Evolutionary conservation across 2,888 invertebrate genomes (phyloP).

Genomic region (Andrena chrysosceles): DNA sequence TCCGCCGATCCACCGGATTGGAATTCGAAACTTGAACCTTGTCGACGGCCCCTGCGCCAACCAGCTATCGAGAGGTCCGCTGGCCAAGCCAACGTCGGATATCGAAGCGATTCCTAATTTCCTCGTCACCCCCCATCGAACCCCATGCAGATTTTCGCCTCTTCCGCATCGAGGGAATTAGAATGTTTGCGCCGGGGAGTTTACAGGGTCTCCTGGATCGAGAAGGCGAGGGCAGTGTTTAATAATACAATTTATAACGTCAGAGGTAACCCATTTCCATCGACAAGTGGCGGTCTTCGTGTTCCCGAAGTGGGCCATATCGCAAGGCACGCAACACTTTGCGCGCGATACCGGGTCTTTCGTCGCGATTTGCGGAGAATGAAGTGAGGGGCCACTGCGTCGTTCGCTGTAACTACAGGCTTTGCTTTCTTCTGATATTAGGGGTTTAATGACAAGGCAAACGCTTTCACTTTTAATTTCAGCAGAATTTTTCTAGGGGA

Average conservation of each 20-base stretch:
- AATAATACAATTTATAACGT: slow-evolving; percentile 35
- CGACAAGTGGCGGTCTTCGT: slow-evolving; percentile 23
- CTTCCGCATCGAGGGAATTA: neutral
- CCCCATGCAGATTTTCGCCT: neutral
- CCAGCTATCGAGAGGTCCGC: slow-evolving; percentile 14
- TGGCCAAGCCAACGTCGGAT: slow-evolving; percentile 1
- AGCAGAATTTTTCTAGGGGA: too few species aligned
- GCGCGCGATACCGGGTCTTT: neutral
- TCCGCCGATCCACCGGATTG: slow-evolving; percentile 62
- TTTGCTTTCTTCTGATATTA: neutral
- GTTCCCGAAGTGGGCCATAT: slow-evolving; percentile 14
- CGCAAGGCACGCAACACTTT: slow-evolving; percentile 35
- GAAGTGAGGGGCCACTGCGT: neutral
- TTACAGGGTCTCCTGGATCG: neutral
- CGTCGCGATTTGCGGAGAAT: slow-evolving; percentile 13
- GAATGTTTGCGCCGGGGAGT: neutral
- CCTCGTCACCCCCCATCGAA: neutral
- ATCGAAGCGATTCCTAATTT: slow-evolving; percentile 40
- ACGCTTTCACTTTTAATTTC: neutral
- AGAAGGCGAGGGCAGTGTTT: neutral
- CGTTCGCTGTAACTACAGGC: neutral
- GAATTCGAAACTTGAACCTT: slow-evolving; percentile 65
- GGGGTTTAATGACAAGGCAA: slow-evolving; percentile 22
- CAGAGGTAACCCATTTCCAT: slow-evolving; percentile 34
- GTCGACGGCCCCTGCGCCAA: slow-evolving; percentile 30